Base-by-base conservation (phyloP, 2,888 invertebrate species). In the Noctua comes region DNA sequence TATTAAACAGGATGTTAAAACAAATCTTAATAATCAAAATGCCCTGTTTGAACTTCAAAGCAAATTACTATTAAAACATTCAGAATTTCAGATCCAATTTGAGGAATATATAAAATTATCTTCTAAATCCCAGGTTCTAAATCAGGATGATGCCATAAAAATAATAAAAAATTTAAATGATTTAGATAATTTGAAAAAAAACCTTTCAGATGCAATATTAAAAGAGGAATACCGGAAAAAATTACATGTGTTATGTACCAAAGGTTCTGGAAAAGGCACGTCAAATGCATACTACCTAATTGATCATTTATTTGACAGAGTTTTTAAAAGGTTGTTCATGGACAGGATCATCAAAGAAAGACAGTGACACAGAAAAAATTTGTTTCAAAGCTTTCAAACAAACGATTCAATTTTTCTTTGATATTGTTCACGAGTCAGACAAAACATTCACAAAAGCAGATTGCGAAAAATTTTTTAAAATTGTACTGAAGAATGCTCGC, bases 251-350 rank as follows among this genome's bases (percentile, higher is more conserved):
- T 48, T 68, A 36, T 43, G 66, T 68, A 68, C 43, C 66, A 54
- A 2, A 69, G 69, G 48, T 5, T 54, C 69, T 54, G 51, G 69
- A 69, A 69, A 54, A 5, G 69, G 36, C 69, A 69, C 69, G 31
- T 69, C 69, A 5, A 69, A 54, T 69, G 62, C 73, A 36, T 69
- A 59, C 43, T 59, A 43, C 59, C 43, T 69, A 4, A 69, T 69
- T 54, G 69, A 69, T 69, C 51, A 69, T 69, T 54, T 69, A 54
- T 69, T 69, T 69, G 51, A 69, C 51, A 69, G 48, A 51, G 31
- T 36, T 69, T 54, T 69, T 54, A 1, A 69, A 69, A 69, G 51
- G 24, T 36, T 48, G 68, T 68, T 69, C 48, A 51, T 69, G 51
- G 51, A 69, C 69, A 51, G 69, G 69, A 31, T 69, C 51, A 4